Conservation (phyloP, 2,113 vertebrate genomes). For the Coptodon bakossiorum region DNA sequence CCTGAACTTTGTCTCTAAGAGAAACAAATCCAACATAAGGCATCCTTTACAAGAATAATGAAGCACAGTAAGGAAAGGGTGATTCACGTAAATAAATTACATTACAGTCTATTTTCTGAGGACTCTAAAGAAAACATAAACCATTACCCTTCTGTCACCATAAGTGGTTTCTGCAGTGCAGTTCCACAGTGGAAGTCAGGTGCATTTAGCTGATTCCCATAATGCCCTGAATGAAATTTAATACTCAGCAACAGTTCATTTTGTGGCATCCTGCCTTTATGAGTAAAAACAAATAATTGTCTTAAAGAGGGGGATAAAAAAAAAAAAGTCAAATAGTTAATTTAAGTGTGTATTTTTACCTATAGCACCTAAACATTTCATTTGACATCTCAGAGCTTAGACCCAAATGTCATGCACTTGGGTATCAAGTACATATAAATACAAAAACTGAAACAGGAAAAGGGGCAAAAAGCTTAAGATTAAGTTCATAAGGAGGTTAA, state of each 20-base stretch:
- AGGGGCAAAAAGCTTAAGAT: not conserved
- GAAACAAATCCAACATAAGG: not conserved
- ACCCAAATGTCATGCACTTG: slow-evolving; percentile 4
- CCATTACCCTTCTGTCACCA: slow-evolving; percentile 8
- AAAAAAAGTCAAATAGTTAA: not conserved
- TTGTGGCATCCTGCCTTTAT: not conserved
- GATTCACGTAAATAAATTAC: slow-evolving; percentile 5
- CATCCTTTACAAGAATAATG: not conserved
- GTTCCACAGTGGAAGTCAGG: slow-evolving; percentile 5
- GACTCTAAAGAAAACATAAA: slow-evolving; percentile 10
- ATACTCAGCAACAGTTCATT: not conserved
- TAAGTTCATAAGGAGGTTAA: not conserved
- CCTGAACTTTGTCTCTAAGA: not conserved
- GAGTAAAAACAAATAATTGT: not conserved
- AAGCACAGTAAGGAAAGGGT: not conserved
- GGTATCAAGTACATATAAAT: not conserved
- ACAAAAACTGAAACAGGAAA: not conserved
- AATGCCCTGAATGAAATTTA: slow-evolving; percentile 9
- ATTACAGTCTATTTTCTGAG: slow-evolving; percentile 20
- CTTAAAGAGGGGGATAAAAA: not conserved
- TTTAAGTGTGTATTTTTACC: not conserved
- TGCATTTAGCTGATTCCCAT: slow-evolving; percentile 14
- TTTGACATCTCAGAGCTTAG: not conserved
- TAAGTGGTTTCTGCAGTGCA: slow-evolving; percentile 19
- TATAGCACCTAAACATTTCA: not conserved